phyloP scores from a whole-genome alignment of 2,113 vertebrate genomes.

The Brevimyrus niger region DNA sequence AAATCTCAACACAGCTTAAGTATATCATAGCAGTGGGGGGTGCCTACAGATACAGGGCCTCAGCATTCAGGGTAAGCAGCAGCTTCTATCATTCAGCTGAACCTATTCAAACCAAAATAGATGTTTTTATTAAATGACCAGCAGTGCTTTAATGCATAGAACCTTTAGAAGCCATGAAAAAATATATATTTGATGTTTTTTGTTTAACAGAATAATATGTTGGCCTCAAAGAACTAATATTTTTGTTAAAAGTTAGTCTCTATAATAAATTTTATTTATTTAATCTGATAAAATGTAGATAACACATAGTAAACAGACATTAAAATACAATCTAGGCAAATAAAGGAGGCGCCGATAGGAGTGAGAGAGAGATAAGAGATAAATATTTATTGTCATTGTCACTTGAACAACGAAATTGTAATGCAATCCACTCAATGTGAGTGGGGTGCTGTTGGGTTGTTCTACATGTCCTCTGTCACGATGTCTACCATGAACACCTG shows the following conservation, averaged over 20 bases:
- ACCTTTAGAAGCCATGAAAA: background rate
- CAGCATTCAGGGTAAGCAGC: background rate
- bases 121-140: background rate
- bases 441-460: background rate
- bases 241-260: background rate
- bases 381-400: too few relatives aligned
- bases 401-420: too few relatives aligned
- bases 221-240: background rate
- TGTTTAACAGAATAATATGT: background rate
- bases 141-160: background rate
- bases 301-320: background rate
- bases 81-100: background rate
- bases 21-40: background rate
- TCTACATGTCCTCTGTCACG: background rate
- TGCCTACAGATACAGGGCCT: background rate
- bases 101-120: background rate
- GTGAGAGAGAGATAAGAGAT: background rate
- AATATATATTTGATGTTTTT: background rate
- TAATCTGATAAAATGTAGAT: background rate
- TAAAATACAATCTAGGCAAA: background rate
- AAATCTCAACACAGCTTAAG: background rate
- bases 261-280: slow-evolving; percentile 3
- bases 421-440: background rate
- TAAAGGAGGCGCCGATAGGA: background rate
- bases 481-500: background rate